phyloP scores from a whole-genome alignment of 2,797 vertebrate genomes.

The Myotis pilosus region DNA sequence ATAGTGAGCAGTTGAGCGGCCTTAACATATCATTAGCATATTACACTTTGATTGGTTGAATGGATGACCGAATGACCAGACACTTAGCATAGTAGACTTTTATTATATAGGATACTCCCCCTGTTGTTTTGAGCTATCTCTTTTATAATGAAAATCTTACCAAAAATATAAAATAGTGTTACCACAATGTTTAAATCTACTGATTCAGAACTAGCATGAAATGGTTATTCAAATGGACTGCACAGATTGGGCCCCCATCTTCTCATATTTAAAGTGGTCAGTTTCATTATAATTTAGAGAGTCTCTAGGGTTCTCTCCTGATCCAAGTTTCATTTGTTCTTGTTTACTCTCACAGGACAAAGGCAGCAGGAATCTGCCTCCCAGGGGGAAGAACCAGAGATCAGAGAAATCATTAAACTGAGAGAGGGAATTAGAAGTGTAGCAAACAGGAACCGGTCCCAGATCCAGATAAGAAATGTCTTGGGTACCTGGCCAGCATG shows the following conservation, averaged over 20 bases:
- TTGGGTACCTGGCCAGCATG: background rate
- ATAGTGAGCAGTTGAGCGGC: too few species aligned
- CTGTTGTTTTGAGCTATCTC: background rate
- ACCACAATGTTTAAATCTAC: background rate
- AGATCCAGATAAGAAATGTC: background rate
- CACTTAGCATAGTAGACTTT: too few species aligned
- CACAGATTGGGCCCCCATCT: background rate
- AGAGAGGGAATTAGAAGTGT: background rate
- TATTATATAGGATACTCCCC: background rate
- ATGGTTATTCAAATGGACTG: background rate
- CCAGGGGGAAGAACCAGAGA: background rate
- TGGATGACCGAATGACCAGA: too few species aligned
- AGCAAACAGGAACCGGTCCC: background rate
- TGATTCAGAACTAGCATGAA: background rate
- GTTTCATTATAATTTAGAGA: background rate
- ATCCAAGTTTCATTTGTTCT: background rate
- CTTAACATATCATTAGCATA: too few species aligned
- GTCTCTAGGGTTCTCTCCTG: background rate
- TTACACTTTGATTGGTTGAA: too few species aligned
- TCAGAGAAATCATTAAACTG: background rate
- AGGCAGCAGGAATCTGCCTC: background rate
- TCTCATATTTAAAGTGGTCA: background rate
- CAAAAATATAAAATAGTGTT: conserved; percentile 17
- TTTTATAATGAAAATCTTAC: background rate
- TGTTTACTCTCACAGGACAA: background rate